These are phyloP conservation scores for Ladona fulva DNA, from an alignment of 1,140 invertebrate species.

Conservation along the genomic window DNA sequence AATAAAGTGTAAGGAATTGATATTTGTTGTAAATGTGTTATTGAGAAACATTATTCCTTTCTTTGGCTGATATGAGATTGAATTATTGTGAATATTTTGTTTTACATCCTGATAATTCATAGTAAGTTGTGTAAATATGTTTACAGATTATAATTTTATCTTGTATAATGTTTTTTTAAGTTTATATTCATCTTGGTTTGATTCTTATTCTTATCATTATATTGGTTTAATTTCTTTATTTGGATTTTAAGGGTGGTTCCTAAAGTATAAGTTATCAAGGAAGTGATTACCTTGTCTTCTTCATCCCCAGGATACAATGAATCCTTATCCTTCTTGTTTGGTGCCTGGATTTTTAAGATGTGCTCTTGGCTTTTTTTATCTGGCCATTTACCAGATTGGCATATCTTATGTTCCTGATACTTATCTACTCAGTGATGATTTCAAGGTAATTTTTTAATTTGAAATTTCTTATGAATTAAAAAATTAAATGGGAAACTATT, in stretches of 20 bases:
- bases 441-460: slow-evolving; percentile 36
- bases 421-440: slow-evolving; percentile 58
- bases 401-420: slow-evolving; percentile 56
- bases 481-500: too few species aligned
- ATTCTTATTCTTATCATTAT: not conserved
- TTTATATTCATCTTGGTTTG: not conserved
- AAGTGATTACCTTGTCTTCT: not conserved
- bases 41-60: not conserved
- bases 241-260: not conserved
- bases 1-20: too few species aligned
- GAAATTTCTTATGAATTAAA: too few species aligned
- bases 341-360: slow-evolving; percentile 46
- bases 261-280: not conserved
- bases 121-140: not conserved
- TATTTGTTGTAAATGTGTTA: too few species aligned
- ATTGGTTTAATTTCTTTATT: not conserved
- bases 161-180: not conserved
- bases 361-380: slow-evolving; percentile 57
- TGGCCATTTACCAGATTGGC: slow-evolving; percentile 63
- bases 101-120: not conserved
- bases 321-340: slow-evolving; percentile 37
- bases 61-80: not conserved
- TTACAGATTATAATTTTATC: not conserved
- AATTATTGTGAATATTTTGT: too few species aligned
- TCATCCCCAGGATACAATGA: not conserved